These are phyloP conservation scores for Tenebrio molitor DNA, from an alignment of 1,140 invertebrate species.

Conservation along the genomic window DNA sequence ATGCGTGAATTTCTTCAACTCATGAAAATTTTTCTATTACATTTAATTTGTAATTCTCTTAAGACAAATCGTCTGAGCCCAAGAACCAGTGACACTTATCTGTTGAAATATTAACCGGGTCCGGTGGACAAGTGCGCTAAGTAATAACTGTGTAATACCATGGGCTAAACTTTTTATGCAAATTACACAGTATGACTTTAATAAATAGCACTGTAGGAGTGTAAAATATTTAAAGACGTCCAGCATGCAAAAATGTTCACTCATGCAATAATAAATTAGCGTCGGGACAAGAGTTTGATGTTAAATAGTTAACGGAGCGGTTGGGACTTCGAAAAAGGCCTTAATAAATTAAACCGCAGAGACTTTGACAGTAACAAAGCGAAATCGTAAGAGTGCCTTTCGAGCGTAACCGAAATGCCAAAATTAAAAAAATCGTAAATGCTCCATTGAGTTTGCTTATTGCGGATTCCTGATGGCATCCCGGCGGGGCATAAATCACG, in stretches of 20 bases:
- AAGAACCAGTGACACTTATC: conserved; percentile 26
- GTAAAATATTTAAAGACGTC: neutral
- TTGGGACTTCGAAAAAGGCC: neutral
- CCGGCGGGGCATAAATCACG: conserved; percentile 4
- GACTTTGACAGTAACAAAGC: conserved; percentile 32
- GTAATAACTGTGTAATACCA: conserved; percentile 5
- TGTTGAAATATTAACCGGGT: conserved; percentile 19
- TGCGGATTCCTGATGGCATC: neutral
- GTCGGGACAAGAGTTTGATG: conserved; percentile 1
- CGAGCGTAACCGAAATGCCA: neutral
- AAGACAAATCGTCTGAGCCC: conserved; percentile 3
- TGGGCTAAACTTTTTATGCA: conserved; percentile 27
- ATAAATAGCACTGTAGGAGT: conserved; percentile 12
- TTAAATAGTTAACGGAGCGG: neutral
- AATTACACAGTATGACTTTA: conserved; percentile 31
- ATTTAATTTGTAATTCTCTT: conserved; percentile 22
- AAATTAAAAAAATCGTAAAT: conserved; percentile 42
- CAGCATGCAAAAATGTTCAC: neutral
- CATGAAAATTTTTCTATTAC: neutral
- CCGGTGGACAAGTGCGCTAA: conserved; percentile 3
- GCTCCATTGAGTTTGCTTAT: conserved; percentile 6
- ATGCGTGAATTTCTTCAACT: too few relatives aligned
- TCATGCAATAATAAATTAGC: neutral
- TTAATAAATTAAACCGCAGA: neutral
- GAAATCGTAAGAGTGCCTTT: conserved; percentile 11